Conservation (phyloP, 2,797 vertebrate genomes). For the Trematomus bernacchii region DNA sequence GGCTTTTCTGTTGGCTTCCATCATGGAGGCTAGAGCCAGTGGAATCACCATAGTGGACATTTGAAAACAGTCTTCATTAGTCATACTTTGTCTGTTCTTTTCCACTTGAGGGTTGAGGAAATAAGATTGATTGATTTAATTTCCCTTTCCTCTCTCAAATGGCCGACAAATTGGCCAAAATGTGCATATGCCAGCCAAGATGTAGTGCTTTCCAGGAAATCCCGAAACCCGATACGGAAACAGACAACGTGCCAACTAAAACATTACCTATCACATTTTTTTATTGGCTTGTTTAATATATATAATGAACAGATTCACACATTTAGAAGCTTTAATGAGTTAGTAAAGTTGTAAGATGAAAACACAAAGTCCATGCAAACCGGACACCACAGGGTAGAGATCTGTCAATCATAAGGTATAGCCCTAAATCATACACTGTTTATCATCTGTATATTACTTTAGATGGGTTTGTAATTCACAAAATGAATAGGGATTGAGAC, state of each 20-base stretch:
- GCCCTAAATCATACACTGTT: too few relatives aligned
- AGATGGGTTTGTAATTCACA: too few relatives aligned
- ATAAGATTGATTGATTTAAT: background rate
- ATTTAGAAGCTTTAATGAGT: background rate
- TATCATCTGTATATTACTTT: too few relatives aligned
- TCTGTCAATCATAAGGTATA: too few relatives aligned
- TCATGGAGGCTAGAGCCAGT: constrained; percentile 3
- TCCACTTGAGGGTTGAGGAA: background rate
- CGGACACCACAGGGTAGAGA: too few relatives aligned
- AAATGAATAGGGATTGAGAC: too few relatives aligned
- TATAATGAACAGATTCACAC: background rate
- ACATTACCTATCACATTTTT: constrained; percentile 2
- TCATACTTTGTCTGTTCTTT: constrained; percentile 2
- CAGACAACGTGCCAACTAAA: background rate
- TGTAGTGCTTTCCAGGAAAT: background rate
- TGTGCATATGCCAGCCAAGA: background rate
- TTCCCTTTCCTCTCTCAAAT: background rate
- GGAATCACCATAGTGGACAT: background rate
- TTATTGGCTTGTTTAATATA: background rate
- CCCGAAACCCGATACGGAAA: background rate
- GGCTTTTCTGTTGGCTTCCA: background rate
- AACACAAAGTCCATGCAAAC: too few relatives aligned
- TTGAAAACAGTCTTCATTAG: background rate
- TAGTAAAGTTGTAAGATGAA: too few relatives aligned
- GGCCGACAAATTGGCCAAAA: background rate